Conservation (phyloP, 2,797 vertebrate species). For the Pseudochirops cupreus region DNA sequence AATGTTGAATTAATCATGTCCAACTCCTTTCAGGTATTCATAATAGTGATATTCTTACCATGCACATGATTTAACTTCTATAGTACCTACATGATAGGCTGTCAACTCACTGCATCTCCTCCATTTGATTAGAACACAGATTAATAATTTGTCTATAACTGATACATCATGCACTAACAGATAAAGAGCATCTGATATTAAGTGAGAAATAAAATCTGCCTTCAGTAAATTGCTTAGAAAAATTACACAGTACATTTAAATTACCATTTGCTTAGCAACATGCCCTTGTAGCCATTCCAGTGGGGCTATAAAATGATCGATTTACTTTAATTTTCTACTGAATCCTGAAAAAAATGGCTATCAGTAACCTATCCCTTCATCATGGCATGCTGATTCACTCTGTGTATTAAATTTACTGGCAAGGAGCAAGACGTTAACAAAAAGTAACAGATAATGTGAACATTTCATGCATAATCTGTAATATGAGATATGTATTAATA, state of each 20-base stretch:
- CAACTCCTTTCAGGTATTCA: constrained; percentile 80
- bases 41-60: constrained; percentile 70
- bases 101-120: constrained; percentile 77
- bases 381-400: constrained; percentile 89
- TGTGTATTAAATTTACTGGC: constrained; percentile 92
- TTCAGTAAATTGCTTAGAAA: constrained; percentile 90
- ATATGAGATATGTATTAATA: constrained; percentile 99
- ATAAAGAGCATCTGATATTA: constrained; percentile 91
- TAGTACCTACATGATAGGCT: constrained; percentile 72
- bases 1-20: constrained; percentile 66
- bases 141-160: constrained; percentile 88
- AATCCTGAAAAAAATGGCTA: constrained; percentile 89
- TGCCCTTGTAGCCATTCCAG: constrained; percentile 89
- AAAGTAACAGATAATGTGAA: constrained; percentile 94
- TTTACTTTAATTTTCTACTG: constrained; percentile 94
- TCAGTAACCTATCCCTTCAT: constrained; percentile 90
- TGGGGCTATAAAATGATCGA: constrained; percentile 92
- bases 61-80: constrained; percentile 80
- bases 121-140: constrained; percentile 86
- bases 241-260: constrained; percentile 92
- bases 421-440: constrained; percentile 93
- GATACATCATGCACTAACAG: constrained; percentile 87
- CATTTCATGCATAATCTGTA: constrained; percentile 94
- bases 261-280: constrained; percentile 94
- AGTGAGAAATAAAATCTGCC: constrained; percentile 89